These are phyloP conservation scores for Anabacerthia variegaticeps DNA, from an alignment of 2,797 vertebrate species.

Conservation along the genomic window DNA sequence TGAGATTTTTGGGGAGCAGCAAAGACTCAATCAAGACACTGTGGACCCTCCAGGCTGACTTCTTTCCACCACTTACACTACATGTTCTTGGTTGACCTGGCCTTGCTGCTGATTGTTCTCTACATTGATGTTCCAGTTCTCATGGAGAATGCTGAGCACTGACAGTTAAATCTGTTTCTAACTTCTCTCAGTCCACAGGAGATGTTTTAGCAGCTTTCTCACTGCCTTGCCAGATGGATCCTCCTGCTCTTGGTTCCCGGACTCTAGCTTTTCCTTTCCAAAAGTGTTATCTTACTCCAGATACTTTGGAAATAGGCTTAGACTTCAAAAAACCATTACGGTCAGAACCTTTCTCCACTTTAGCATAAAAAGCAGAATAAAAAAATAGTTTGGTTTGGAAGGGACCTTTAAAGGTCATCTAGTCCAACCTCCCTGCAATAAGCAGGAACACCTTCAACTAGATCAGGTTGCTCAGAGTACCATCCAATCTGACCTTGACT, in stretches of 20 bases:
- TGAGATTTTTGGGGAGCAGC: background rate
- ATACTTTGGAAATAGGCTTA: background rate
- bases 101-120: background rate
- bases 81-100: background rate
- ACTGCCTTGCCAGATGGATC: background rate
- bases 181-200: background rate
- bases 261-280: background rate
- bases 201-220: background rate
- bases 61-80: background rate
- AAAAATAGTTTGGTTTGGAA: background rate
- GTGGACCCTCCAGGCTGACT: background rate
- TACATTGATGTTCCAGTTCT: background rate
- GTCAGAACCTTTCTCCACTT: background rate
- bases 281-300: background rate
- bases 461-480: background rate
- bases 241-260: background rate
- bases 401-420: background rate
- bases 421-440: background rate
- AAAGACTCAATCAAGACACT: background rate
- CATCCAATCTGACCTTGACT: background rate
- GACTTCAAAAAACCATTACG: background rate
- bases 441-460: background rate
- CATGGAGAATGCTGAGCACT: background rate
- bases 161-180: background rate
- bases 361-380: background rate